Evolutionary conservation across 2,113 vertebrate species (phyloP).

Genomic region (Rhinolophus sinicus): DNA sequence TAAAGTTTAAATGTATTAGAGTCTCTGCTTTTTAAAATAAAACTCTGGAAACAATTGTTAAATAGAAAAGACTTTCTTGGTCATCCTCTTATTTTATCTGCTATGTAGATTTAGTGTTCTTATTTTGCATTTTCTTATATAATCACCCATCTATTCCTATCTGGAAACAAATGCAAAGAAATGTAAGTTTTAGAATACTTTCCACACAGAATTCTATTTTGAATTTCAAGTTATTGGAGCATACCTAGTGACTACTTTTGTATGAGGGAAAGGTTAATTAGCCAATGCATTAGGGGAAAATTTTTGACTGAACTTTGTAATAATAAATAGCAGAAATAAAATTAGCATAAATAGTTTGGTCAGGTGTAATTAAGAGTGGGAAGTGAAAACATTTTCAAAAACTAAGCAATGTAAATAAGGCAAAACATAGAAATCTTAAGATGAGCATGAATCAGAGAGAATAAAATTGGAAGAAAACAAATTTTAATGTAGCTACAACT

Average conservation of each 20-base stretch:
- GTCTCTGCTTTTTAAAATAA: conserved; percentile 26
- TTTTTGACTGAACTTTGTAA: conserved; percentile 16
- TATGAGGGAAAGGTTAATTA: neutral
- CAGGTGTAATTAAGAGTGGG: neutral
- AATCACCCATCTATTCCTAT: neutral
- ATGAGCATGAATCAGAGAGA: neutral
- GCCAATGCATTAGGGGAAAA: neutral
- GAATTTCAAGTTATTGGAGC: conserved; percentile 51
- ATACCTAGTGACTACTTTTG: neutral
- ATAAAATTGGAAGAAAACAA: neutral
- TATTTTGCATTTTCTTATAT: conserved; percentile 28
- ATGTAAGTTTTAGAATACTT: conserved; percentile 29
- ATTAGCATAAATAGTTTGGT: neutral
- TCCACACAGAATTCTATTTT: conserved; percentile 22
- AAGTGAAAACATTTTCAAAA: conserved; percentile 13
- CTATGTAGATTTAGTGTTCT: conserved; percentile 17
- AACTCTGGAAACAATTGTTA: conserved; percentile 27
- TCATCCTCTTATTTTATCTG: conserved; percentile 31
- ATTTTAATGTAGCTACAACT: conserved; percentile 34
- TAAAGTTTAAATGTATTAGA: conserved; percentile 36
- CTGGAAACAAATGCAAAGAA: conserved; percentile 41
- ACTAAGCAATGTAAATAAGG: neutral
- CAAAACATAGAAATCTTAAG: conserved; percentile 11
- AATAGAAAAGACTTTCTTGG: conserved; percentile 6
- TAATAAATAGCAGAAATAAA: conserved; percentile 32